Evolutionary conservation across 2,888 invertebrate genomes (phyloP).

Genomic region (Orthonevra nobilis): DNA sequence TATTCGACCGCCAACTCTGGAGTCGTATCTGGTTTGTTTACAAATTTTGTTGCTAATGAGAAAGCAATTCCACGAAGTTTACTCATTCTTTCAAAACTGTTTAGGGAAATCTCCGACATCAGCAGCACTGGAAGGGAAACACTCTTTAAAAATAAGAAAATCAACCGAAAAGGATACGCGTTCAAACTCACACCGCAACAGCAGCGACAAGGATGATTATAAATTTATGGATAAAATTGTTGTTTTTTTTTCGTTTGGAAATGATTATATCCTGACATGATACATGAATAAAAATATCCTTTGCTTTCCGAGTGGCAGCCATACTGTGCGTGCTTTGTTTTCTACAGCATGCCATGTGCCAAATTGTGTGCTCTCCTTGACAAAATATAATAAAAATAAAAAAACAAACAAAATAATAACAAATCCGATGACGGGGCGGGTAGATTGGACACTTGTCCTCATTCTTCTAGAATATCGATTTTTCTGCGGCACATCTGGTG

Average conservation of each 20-base stretch:
- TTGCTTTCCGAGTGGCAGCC: neutral
- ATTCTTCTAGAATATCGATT: slow-evolving; percentile 39
- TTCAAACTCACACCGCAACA: no score
- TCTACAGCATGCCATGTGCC: neutral
- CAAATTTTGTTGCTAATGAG: slow-evolving; percentile 23
- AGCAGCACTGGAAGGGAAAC: neutral
- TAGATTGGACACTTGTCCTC: slow-evolving; percentile 18
- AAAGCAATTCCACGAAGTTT: slow-evolving; percentile 10
- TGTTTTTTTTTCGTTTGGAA: slow-evolving; percentile 2
- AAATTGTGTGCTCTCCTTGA: slow-evolving; percentile 9
- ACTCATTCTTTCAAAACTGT: neutral
- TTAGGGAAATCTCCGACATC: neutral
- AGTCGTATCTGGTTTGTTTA: no score
- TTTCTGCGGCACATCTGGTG: slow-evolving; percentile 24
- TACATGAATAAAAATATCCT: no score
- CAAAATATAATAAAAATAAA: slow-evolving; percentile 5
- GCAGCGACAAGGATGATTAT: slow-evolving; percentile 32
- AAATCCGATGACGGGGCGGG: slow-evolving; percentile 19
- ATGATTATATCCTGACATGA: slow-evolving; percentile 19
- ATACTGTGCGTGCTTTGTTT: neutral
- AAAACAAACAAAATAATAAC: neutral
- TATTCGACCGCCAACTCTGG: no score
- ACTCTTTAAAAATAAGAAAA: neutral
- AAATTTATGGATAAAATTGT: slow-evolving; percentile 35
- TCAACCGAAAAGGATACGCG: slow-evolving; percentile 7